A percentile compares a stretch with the other conserved stretches of the same genome.
phyloP scores from a whole-genome alignment of 2,888 invertebrate species.

The Polietes domitor region DNA sequence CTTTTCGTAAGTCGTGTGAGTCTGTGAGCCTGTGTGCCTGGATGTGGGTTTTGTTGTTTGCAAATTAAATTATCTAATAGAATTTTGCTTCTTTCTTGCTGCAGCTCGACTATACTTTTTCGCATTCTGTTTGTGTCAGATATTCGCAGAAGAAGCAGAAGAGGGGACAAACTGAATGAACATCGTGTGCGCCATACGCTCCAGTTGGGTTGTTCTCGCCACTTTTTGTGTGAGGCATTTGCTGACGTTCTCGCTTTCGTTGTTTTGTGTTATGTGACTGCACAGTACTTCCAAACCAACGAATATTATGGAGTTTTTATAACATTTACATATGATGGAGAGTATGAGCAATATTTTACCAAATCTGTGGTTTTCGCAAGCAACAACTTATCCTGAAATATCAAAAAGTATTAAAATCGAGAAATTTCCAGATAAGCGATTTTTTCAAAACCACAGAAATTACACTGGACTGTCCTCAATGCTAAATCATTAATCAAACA shows the following conservation, averaged over 20 bases:
- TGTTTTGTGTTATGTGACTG: not conserved
- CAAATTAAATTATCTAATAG: slow-evolving; percentile 59
- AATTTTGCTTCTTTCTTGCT: slow-evolving; percentile 44
- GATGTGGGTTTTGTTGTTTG: slow-evolving; percentile 28
- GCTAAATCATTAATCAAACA: too few species aligned
- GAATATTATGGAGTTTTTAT: too few species aligned
- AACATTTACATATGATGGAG: too few species aligned
- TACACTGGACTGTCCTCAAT: too few species aligned
- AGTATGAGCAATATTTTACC: too few species aligned
- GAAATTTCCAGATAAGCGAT: too few species aligned
- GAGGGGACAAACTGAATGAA: not conserved
- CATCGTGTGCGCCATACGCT: slow-evolving; percentile 19
- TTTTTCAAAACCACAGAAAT: too few species aligned
- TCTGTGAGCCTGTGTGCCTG: not conserved
- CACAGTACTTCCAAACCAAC: too few species aligned
- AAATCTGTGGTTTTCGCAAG: too few species aligned
- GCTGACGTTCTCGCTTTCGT: slow-evolving; percentile 48
- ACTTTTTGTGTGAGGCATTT: slow-evolving; percentile 44
- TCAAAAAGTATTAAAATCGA: too few species aligned
- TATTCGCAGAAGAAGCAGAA: slow-evolving; percentile 11
- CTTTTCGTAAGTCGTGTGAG: slow-evolving; percentile 1
- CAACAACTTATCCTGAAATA: too few species aligned
- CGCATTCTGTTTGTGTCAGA: slow-evolving; percentile 12
- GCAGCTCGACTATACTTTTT: slow-evolving; percentile 15
- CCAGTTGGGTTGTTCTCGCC: slow-evolving; percentile 42